Conservation (phyloP, 1,140 invertebrate genomes). For the Sinella curviseta region DNA sequence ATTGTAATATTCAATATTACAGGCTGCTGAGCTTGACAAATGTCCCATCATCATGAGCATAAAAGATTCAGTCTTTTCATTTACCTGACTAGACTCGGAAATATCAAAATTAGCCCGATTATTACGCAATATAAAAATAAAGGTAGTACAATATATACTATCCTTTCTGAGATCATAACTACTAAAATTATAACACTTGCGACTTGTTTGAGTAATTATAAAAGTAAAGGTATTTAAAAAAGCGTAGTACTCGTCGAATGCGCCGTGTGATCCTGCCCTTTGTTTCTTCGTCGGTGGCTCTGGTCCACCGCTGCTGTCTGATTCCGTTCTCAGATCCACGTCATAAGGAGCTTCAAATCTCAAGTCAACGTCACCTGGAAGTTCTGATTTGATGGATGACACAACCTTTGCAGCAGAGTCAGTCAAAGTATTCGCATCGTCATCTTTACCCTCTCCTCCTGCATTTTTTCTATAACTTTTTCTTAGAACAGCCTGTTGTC, state of each 20-base stretch:
- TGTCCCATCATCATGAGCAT: background rate
- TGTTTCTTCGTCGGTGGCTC: constrained; percentile 34
- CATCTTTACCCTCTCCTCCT: too few species aligned
- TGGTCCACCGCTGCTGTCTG: background rate
- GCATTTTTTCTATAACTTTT: constrained; percentile 40
- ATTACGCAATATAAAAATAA: background rate
- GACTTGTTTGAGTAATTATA: background rate
- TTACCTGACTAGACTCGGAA: constrained; percentile 6
- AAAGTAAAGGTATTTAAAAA: constrained; percentile 32
- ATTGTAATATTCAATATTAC: background rate
- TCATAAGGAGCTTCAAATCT: constrained; percentile 38
- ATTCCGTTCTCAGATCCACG: constrained; percentile 34
- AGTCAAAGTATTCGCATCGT: background rate
- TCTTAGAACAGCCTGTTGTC: constrained; percentile 29
- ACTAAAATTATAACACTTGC: background rate
- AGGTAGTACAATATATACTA: background rate
- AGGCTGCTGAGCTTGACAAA: background rate
- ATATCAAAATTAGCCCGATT: background rate
- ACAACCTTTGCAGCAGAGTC: background rate
- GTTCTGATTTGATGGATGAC: too few species aligned
- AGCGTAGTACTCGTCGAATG: constrained; percentile 41
- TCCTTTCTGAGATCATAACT: background rate
- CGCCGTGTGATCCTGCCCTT: background rate
- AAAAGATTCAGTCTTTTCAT: background rate
- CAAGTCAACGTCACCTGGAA: constrained; percentile 38